Percentiles rank a stretch among this genome's conserved stretches.
Evolutionary conservation across 2,113 vertebrate genomes (phyloP).

Genomic region (Thamnaconus septentrionalis): DNA sequence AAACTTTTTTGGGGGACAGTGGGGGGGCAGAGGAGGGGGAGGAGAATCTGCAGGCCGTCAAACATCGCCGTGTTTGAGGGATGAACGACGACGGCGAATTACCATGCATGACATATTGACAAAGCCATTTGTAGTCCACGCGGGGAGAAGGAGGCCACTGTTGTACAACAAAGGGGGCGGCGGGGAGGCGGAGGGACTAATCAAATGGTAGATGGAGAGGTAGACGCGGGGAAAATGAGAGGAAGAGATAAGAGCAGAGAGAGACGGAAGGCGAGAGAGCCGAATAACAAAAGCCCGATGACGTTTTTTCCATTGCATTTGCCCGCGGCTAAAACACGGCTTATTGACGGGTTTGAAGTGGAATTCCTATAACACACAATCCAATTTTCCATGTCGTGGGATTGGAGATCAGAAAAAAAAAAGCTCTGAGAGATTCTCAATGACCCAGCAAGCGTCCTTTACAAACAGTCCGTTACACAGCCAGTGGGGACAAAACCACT

Average conservation of each 20-base stretch:
- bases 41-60: conserved; percentile 28
- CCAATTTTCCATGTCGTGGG: too few species aligned
- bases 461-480: too few species aligned
- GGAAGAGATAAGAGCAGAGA: background rate
- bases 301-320: background rate
- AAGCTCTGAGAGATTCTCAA: too few species aligned
- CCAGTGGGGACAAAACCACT: too few species aligned
- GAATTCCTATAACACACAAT: too few species aligned
- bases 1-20: conserved; percentile 28
- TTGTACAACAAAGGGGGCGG: conserved; percentile 18
- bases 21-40: too few species aligned
- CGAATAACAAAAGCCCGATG: too few species aligned
- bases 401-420: too few species aligned
- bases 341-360: too few species aligned
- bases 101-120: conserved; percentile 58
- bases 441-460: too few species aligned
- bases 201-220: conserved; percentile 14
- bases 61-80: conserved; percentile 38
- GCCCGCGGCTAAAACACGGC: too few species aligned
- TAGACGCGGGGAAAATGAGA: background rate
- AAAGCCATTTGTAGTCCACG: conserved; percentile 55
- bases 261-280: background rate
- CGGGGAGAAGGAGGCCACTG: conserved; percentile 27
- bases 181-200: conserved; percentile 17
- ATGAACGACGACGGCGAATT: conserved; percentile 56